Percentiles rank a stretch among this genome's conserved stretches.
Evolutionary conservation across 1,140 invertebrate genomes (phyloP).

Genomic region (Hylaeus volcanicus): DNA sequence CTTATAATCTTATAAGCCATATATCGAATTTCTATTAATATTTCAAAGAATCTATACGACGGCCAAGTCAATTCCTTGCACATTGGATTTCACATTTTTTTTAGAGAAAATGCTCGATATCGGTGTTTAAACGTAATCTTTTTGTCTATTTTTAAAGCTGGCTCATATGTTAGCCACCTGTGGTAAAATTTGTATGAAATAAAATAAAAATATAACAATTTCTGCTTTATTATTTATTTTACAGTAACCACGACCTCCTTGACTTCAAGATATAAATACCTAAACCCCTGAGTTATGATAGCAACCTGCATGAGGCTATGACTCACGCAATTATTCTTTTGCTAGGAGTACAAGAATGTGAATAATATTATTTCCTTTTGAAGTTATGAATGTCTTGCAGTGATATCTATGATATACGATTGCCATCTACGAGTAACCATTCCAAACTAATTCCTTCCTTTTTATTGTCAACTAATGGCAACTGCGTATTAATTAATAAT

Average conservation of each 20-base stretch:
- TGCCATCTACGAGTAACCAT: too few relatives aligned
- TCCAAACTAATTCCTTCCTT: too few relatives aligned
- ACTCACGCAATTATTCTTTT: too few relatives aligned
- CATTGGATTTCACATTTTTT: not conserved
- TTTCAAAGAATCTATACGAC: not conserved
- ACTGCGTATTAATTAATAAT: too few relatives aligned
- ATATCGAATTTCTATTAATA: not conserved
- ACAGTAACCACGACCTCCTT: not conserved
- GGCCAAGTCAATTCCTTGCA: not conserved
- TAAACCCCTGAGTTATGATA: too few relatives aligned
- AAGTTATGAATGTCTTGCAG: too few relatives aligned
- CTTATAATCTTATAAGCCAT: not conserved
- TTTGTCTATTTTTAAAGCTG: conserved; percentile 50
- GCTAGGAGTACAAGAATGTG: too few relatives aligned
- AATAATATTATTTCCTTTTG: too few relatives aligned
- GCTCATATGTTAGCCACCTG: conserved; percentile 65
- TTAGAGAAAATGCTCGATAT: conserved; percentile 9
- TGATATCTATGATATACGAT: too few relatives aligned
- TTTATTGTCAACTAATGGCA: too few relatives aligned
- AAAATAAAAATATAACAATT: conserved; percentile 28
- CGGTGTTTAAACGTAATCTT: not conserved
- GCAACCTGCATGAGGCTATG: too few relatives aligned
- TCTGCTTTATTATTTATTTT: conserved; percentile 18
- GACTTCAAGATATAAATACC: not conserved
- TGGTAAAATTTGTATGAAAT: conserved; percentile 62